Evolutionary conservation across 2,113 vertebrate genomes (phyloP).

Genomic region (Syngnathoides biaculeatus): DNA sequence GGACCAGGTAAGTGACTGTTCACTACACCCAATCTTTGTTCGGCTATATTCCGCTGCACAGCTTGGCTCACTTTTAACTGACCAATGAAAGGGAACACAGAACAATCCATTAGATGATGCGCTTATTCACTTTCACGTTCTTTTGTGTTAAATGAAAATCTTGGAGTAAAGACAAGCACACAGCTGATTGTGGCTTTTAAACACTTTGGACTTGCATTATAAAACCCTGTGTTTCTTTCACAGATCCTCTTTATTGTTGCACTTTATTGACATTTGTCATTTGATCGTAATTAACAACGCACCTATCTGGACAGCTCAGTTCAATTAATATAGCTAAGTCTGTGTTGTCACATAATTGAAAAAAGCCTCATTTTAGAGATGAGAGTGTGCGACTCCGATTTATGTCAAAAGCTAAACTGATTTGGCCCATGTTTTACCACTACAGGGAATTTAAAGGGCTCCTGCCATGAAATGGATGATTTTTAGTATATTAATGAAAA

Average conservation of each 20-base stretch:
- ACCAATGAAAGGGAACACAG: neutral
- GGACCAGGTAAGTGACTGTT: constrained; percentile 80
- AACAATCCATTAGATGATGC: neutral
- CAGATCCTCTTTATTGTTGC: neutral
- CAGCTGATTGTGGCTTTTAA: neutral
- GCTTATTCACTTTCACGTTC: neutral
- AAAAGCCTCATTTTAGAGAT: too few relatives aligned
- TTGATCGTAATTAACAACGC: neutral
- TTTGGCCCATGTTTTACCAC: too few relatives aligned
- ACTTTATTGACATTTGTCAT: neutral
- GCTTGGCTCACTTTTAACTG: neutral
- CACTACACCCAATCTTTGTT: constrained; percentile 2
- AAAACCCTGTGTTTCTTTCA: neutral
- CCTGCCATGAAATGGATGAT: too few relatives aligned
- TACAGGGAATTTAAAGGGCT: too few relatives aligned
- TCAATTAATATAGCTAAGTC: neutral
- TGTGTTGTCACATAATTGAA: too few relatives aligned
- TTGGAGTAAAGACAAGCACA: neutral
- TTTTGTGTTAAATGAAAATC: neutral
- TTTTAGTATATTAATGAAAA: too few relatives aligned
- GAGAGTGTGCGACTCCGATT: too few relatives aligned
- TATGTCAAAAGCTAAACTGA: too few relatives aligned
- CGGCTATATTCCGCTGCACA: neutral
- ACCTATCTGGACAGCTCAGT: neutral
- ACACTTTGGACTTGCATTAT: too few relatives aligned